Percentiles rank a stretch among this genome's conserved stretches.
Evolutionary conservation across 1,140 invertebrate species (phyloP).

Genomic region (Odontomachus brunneus): DNA sequence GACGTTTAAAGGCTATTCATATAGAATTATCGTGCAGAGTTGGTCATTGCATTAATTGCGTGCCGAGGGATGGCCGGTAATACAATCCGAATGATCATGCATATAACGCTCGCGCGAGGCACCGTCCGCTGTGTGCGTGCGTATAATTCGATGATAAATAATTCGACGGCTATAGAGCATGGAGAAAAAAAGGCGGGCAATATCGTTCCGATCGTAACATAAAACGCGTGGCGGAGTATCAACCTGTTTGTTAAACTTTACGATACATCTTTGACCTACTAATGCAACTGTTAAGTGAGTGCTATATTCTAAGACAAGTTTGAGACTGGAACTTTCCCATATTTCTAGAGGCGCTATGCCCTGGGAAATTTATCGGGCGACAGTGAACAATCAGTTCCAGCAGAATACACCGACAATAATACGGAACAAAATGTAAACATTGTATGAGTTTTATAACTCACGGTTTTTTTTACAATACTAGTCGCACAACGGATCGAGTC

Average conservation of each 20-base stretch:
- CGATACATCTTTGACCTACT: conserved; percentile 57
- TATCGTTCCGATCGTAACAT: conserved; percentile 32
- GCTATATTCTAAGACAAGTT: conserved; percentile 30
- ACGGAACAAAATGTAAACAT: conserved; percentile 23
- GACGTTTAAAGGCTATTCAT: conserved; percentile 9
- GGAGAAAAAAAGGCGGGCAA: conserved; percentile 8
- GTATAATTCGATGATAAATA: conserved; percentile 46
- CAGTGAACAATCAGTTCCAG: not conserved
- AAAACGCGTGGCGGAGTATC: not conserved
- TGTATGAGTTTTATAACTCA: conserved; percentile 12
- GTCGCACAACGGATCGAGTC: no score
- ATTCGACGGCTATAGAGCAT: conserved; percentile 26
- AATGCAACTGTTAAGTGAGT: conserved; percentile 43
- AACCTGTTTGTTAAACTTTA: conserved; percentile 49
- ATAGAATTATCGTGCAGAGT: not conserved
- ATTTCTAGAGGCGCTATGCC: conserved; percentile 35
- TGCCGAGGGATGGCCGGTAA: not conserved
- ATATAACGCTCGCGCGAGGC: not conserved
- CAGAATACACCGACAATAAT: not conserved
- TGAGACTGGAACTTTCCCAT: conserved; percentile 27
- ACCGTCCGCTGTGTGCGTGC: not conserved
- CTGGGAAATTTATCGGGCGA: conserved; percentile 13
- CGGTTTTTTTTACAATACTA: not conserved
- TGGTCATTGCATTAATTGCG: conserved; percentile 10
- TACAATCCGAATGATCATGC: not conserved